Conservation (phyloP, 1,140 invertebrate species). For the Drosophila melanogaster region Release_6_plus_ISO1_MT NT_037436.4:4130001-4130500, state of each 20-base stretch:
- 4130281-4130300: slow-evolving; percentile 20
- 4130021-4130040: not conserved
- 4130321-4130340: slow-evolving; percentile 32
- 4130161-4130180: slow-evolving; percentile 22
- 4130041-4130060: slow-evolving; percentile 11
- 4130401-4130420: slow-evolving; percentile 72
- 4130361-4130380: slow-evolving; percentile 37
- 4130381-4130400: slow-evolving; percentile 83
- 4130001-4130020: not conserved
- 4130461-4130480: slow-evolving; percentile 60
- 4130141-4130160: slow-evolving; percentile 8
- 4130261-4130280: slow-evolving; percentile 35
- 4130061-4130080: slow-evolving; percentile 39
- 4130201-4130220: slow-evolving; percentile 26
- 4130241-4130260: slow-evolving; percentile 42
- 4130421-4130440: slow-evolving; percentile 54
- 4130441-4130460: slow-evolving; percentile 48
- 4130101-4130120: slow-evolving; percentile 4
- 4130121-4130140: slow-evolving; percentile 17
- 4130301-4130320: slow-evolving; percentile 36
- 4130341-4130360: slow-evolving; percentile 42
- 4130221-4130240: slow-evolving; percentile 6
- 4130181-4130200: slow-evolving; percentile 35
- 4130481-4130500: slow-evolving; percentile 54
- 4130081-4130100: slow-evolving; percentile 23